Percentiles rank a stretch among this genome's conserved stretches.
Conservation (phyloP, 2,888 invertebrate species). For the Syrphus vitripennis region DNA sequence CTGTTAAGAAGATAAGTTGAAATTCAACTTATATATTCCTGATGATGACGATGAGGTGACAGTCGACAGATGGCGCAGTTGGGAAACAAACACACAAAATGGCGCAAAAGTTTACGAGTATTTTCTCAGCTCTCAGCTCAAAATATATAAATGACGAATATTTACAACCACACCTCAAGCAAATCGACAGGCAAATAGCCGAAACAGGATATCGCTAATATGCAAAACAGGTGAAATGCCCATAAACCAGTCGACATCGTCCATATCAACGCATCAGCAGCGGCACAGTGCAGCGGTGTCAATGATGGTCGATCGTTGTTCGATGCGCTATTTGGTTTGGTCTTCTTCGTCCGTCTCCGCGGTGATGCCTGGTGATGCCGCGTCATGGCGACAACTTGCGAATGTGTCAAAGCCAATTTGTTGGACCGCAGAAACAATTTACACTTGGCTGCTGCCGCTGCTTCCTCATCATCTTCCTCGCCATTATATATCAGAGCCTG, state of each 20-base stretch:
- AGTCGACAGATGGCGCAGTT: slow-evolving; percentile 24
- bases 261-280: neutral
- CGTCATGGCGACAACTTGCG: slow-evolving; percentile 50
- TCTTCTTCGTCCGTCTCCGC: neutral
- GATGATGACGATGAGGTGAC: neutral
- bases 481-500: slow-evolving; percentile 22
- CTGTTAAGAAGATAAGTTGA: neutral
- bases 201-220: slow-evolving; percentile 20
- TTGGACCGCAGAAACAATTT: slow-evolving; percentile 58
- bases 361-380: too few relatives aligned
- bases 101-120: slow-evolving; percentile 1
- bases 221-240: slow-evolving; percentile 56
- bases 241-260: slow-evolving; percentile 47
- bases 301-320: neutral
- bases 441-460: slow-evolving; percentile 36
- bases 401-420: slow-evolving; percentile 70
- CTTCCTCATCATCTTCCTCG: neutral
- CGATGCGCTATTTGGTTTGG: neutral
- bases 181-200: slow-evolving; percentile 37
- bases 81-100: neutral
- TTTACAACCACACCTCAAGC: slow-evolving; percentile 50
- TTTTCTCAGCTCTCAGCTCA: neutral
- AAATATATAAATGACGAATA: slow-evolving; percentile 35
- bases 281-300: neutral
- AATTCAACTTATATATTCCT: too few relatives aligned